phyloP scores from a whole-genome alignment of 1,140 invertebrate species.

The Drosophila arawakana region DNA sequence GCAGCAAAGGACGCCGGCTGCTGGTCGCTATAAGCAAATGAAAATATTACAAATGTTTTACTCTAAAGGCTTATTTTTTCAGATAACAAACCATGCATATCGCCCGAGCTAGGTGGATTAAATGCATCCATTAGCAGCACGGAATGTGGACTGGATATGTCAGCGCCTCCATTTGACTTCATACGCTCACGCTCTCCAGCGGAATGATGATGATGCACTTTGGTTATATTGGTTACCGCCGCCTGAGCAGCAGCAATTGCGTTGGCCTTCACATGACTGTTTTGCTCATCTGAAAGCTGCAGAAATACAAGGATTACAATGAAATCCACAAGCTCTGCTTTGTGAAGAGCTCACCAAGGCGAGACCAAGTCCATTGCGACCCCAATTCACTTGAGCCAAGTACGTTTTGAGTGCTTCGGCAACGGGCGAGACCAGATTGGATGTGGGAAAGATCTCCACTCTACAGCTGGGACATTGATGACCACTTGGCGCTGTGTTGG shows the following conservation, averaged over 20 bases:
- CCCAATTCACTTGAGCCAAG: constrained; percentile 79
- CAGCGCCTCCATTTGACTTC: constrained; percentile 66
- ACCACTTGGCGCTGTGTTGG: constrained; percentile 79
- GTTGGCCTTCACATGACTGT: constrained; percentile 60
- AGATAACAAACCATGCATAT: constrained; percentile 67
- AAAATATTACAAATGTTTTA: neutral
- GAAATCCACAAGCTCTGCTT: neutral
- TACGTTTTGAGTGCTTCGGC: constrained; percentile 75
- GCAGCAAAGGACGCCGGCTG: constrained; percentile 74
- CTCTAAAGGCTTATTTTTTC: no score
- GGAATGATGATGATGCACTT: constrained; percentile 80
- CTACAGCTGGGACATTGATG: constrained; percentile 76
- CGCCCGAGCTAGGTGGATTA: constrained; percentile 75
- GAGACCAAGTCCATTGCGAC: constrained; percentile 80
- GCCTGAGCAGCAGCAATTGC: constrained; percentile 29
- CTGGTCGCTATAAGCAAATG: constrained; percentile 51
- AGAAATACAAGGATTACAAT: neutral
- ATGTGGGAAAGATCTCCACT: constrained; percentile 77
- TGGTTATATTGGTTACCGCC: constrained; percentile 74
- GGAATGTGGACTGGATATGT: constrained; percentile 77
- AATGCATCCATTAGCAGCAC: constrained; percentile 83
- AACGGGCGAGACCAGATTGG: constrained; percentile 81
- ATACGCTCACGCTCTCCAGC: constrained; percentile 67
- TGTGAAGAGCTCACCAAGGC: constrained; percentile 62
- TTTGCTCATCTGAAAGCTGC: constrained; percentile 71